Evolutionary conservation across 2,113 vertebrate genomes (phyloP).

Genomic region (Upupa epops): DNA sequence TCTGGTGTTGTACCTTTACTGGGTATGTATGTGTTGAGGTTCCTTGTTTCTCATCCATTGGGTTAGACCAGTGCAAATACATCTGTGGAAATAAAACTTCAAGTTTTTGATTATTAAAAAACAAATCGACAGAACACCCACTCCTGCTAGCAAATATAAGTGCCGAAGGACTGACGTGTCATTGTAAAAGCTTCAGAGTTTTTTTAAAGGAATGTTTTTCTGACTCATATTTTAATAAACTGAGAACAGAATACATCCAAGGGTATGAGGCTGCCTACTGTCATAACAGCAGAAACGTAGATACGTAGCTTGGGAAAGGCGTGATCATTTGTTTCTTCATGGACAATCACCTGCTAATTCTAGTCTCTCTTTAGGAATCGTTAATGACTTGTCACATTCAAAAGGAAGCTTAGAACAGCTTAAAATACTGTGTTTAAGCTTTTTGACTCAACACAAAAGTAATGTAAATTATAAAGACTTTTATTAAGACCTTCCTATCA

Average conservation of each 20-base stretch:
- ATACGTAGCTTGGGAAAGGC: background rate
- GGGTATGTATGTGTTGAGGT: slow-evolving; percentile 76
- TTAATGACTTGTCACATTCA: background rate
- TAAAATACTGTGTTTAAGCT: background rate
- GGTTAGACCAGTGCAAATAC: background rate
- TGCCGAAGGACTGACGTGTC: background rate
- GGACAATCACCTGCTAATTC: background rate
- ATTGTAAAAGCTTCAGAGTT: background rate
- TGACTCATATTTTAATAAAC: background rate
- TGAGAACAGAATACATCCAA: background rate
- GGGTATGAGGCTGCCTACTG: background rate
- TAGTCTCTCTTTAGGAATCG: background rate
- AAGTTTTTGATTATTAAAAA: background rate
- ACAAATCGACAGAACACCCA: rapidly evolving
- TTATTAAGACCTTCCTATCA: background rate
- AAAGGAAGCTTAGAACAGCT: background rate
- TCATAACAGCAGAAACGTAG: background rate
- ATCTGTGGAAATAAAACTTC: background rate
- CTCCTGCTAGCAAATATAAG: background rate
- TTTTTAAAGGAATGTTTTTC: background rate
- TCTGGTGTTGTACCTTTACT: slow-evolving; percentile 88
- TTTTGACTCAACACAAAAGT: background rate
- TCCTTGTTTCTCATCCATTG: background rate
- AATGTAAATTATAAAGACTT: background rate
- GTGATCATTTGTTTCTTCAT: background rate